Evolutionary conservation across 2,888 invertebrate genomes (phyloP).

Genomic region (Apamea epomidion): DNA sequence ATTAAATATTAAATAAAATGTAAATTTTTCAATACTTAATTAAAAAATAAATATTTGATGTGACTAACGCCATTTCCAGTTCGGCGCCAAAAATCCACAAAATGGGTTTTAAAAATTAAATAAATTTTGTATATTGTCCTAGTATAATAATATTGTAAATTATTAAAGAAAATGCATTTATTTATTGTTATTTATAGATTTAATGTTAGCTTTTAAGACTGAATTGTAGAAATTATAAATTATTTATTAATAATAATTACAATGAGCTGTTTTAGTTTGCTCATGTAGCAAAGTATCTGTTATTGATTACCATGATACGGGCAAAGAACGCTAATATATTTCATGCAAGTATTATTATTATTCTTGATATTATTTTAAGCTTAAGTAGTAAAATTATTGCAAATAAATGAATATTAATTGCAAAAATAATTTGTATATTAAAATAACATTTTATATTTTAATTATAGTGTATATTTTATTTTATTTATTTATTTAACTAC

Average conservation of each 20-base stretch:
- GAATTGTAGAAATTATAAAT: conserved; percentile 70
- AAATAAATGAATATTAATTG: conserved; percentile 12
- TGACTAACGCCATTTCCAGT: conserved; percentile 21
- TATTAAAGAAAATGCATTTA: conserved; percentile 79
- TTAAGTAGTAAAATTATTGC: conserved; percentile 42
- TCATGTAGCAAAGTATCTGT: conserved; percentile 20
- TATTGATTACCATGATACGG: conserved; percentile 54
- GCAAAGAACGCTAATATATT: conserved; percentile 43
- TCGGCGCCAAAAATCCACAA: conserved; percentile 31
- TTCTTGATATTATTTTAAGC: conserved; percentile 28
- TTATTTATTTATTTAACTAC: conserved; percentile 38
- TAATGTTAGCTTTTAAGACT: conserved; percentile 78
- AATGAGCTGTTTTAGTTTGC: conserved; percentile 51
- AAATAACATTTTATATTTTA: conserved; percentile 1
- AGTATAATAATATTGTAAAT: conserved; percentile 75
- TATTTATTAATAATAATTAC: conserved; percentile 55
- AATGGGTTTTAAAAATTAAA: conserved; percentile 10
- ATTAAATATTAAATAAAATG: conserved; percentile 1
- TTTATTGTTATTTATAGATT: conserved; percentile 78
- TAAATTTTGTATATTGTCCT: conserved; percentile 69
- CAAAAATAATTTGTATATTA: conserved; percentile 1
- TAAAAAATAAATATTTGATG: conserved; percentile 8
- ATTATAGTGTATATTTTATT: conserved; percentile 23
- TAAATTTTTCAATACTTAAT: conserved; percentile 8
- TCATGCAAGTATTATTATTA: conserved; percentile 34